These are phyloP conservation scores for Erythrolamprus reginae DNA, from an alignment of 2,113 vertebrate genomes.

Conservation along the genomic window DNA sequence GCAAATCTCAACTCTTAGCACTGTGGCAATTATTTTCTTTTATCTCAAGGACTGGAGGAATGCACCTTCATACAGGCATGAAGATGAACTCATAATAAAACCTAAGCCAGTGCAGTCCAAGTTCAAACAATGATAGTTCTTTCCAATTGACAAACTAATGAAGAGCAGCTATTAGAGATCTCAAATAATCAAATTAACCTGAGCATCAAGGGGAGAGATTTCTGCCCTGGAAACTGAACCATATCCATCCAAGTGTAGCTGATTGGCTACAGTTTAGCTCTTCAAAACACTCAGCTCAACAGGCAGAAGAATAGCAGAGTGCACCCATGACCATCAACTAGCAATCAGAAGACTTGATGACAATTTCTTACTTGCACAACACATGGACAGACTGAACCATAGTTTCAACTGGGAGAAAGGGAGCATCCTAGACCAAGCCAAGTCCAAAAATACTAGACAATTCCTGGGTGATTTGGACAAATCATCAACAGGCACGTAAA, in stretches of 20 bases:
- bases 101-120: not conserved
- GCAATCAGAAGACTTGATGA: not conserved
- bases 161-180: not conserved
- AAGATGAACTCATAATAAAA: not conserved
- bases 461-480: not conserved
- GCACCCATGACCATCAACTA: not conserved
- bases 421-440: not conserved
- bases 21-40: not conserved
- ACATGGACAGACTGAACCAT: not conserved
- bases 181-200: not conserved
- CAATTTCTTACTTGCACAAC: not conserved
- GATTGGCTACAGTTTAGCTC: not conserved
- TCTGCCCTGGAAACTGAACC: not conserved
- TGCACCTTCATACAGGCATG: not conserved
- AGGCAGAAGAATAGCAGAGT: not conserved
- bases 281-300: not conserved
- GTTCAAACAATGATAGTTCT: not conserved
- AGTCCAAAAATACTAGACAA: not conserved
- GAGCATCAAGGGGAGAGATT: not conserved
- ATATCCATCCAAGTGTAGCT: not conserved
- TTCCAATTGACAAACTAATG: not conserved
- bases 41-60: not conserved
- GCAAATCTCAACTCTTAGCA: not conserved
- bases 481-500: not conserved
- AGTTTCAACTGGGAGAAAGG: not conserved